Percentiles rank a stretch among this genome's conserved stretches.
phyloP scores from a whole-genome alignment of 2,113 vertebrate genomes.

The Syrrhaptes paradoxus region DNA sequence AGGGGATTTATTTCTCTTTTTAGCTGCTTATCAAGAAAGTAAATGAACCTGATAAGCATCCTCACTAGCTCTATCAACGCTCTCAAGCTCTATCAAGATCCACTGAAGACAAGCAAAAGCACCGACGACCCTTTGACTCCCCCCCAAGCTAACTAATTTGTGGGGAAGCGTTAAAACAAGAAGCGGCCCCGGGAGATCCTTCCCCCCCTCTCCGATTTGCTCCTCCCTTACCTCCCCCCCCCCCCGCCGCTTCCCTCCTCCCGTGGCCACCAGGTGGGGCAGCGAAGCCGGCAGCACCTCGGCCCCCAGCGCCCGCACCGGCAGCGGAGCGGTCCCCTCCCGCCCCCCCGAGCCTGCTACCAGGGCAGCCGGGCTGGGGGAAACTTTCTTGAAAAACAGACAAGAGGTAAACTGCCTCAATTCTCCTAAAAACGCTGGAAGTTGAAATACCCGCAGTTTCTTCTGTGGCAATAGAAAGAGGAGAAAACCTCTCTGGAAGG shows the following conservation, averaged over 20 bases:
- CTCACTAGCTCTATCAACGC: neutral
- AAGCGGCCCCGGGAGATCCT: accelerated
- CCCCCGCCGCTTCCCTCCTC: neutral
- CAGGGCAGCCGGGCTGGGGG: accelerated
- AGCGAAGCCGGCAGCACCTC: neutral
- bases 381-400: neutral
- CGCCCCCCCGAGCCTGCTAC: neutral
- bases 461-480: neutral
- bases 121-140: neutral
- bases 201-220: accelerated
- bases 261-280: neutral
- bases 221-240: too few relatives aligned
- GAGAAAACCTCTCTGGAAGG: neutral
- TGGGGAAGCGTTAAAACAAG: neutral
- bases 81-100: neutral
- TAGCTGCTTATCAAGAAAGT: neutral
- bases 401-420: accelerated
- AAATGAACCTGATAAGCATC: neutral
- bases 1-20: neutral
- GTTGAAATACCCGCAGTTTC: neutral
- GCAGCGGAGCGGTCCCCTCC: accelerated
- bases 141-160: neutral
- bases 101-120: neutral
- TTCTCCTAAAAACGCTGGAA: neutral
- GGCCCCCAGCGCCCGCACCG: neutral